Evolutionary conservation across 2,113 vertebrate species (phyloP), one percentile per base, ranked within the genome.

Genomic region (Himantopus leucocephalus): DNA sequence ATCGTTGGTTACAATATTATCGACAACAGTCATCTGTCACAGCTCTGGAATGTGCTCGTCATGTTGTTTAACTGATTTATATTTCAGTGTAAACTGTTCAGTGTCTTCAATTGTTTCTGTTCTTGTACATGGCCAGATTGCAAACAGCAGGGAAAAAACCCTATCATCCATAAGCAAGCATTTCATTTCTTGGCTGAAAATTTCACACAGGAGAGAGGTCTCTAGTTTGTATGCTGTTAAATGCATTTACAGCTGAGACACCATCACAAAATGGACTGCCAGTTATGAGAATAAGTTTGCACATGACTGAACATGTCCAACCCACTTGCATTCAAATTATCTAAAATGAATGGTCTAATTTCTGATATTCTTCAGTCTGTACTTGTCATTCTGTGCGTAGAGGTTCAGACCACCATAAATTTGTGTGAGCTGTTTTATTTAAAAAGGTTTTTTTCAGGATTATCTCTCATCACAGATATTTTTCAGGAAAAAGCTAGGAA

Each of bases 61-160:
- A 48, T 83, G 94, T 92, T 92, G 62, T 91, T 96, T 72, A 96
- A 79, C 81, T 90, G 85, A 90, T 93, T 90, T 90, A 73, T 82
- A 92, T 93, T 85, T 95, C 78, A 95, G n/a, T 59, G 9, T 73
- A 88, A 83, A 88, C 24, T 76, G 37, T 83, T 84, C 53, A 50
- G 41, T 88, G 37, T 53, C 78, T 95, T 94, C 71, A 92, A 0
- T 37, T 66, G 50, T 1, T 80, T 95, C 94, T 93, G 88, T 71
- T 93, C 47, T 76, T 71, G 41, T 71, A 55, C 52, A 85, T 50
- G 74, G 43, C 64, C 85, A 90, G 90, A 94, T 80, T 95, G 88
- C 75, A 80, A 97, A 90, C 85, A 95, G 88, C 45, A 74, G 74
- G 72, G 67, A 41, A 93, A 91, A 86, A 91, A 29, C 3, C 16